These are phyloP conservation scores for Myotis lucifugus DNA, from an alignment of 2,113 vertebrate species.

Conservation along the genomic window DNA sequence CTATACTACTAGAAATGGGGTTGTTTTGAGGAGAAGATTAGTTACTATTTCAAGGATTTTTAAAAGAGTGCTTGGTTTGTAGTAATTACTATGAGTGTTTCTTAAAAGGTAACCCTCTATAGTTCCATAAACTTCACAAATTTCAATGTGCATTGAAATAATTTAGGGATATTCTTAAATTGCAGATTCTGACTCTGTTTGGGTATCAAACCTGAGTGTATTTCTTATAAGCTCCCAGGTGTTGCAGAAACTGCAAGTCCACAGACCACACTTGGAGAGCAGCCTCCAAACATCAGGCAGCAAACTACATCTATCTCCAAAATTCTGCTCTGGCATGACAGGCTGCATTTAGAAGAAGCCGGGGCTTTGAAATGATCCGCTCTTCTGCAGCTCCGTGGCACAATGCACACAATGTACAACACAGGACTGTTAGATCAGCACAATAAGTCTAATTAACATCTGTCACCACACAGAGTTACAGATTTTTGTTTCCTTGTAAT, in stretches of 20 bases:
- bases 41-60: not conserved
- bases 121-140: not conserved
- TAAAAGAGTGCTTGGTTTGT: not conserved
- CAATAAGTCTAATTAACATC: not conserved
- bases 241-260: not conserved
- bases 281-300: not conserved
- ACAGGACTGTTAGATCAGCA: not conserved
- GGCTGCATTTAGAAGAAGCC: not conserved
- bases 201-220: not conserved
- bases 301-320: not conserved
- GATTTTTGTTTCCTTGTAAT: not conserved
- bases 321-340: not conserved
- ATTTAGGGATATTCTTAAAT: not conserved
- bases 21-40: not conserved
- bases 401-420: accelerated
- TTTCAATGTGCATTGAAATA: not conserved
- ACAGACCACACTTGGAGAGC: not conserved
- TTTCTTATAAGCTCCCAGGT: not conserved
- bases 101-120: not conserved
- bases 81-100: not conserved
- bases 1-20: not conserved
- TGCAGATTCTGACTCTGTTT: not conserved
- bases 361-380: not conserved
- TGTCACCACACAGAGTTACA: not conserved
- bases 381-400: not conserved